Evolutionary conservation across 2,113 vertebrate species (phyloP), one percentile per base, ranked within the genome.

Genomic region (Calidris pygmaea): DNA sequence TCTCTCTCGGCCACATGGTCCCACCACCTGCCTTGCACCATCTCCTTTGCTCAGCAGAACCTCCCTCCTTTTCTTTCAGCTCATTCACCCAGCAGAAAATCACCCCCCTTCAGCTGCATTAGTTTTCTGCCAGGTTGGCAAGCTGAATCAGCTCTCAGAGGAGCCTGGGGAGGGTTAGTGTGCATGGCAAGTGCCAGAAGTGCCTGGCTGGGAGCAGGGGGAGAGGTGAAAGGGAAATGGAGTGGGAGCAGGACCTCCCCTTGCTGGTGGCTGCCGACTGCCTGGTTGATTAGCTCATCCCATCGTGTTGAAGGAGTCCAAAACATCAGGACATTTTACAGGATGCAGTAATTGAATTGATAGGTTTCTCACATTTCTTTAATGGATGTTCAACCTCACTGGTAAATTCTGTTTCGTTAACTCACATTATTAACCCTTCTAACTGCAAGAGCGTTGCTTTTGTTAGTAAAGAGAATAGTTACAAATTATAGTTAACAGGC

Each of bases 21-120:
- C 59, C 65, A 65, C 80, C 84, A 95, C 86, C 91, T 95, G 93
- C 70, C 76, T 71, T 52, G 20, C 47, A 60, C 47, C 47, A 48
- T 72, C 73, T 87, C 76, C 65, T 85, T 68, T 78, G 65, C 60
- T 81, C 68, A 84, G 74, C 56, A 71, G 80, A 84, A 72, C 86
- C 37, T 75, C 76, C 84, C 60, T 87, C 58, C 85, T 73, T 93
- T 95, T 95, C 93, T 94, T 92, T 91, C 60, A 72, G 81, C 26
- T 91, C 84, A 81, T 83, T 85, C 96, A 94, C 10, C 73, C 76
- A 87, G 70, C n/a, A 92, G 76, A 89, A 92, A 90, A 90, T 85
- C 41, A 86, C 39, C 43, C 34, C 30, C 24, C 77, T 85, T 85
- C 78, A 72, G 39, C 85, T 79, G 83, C 45, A 83, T 90, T 70